Evolutionary conservation across 35 echinoderm and acorn worm species (phyloP).

Genomic region (Chiridota heheva): DNA sequence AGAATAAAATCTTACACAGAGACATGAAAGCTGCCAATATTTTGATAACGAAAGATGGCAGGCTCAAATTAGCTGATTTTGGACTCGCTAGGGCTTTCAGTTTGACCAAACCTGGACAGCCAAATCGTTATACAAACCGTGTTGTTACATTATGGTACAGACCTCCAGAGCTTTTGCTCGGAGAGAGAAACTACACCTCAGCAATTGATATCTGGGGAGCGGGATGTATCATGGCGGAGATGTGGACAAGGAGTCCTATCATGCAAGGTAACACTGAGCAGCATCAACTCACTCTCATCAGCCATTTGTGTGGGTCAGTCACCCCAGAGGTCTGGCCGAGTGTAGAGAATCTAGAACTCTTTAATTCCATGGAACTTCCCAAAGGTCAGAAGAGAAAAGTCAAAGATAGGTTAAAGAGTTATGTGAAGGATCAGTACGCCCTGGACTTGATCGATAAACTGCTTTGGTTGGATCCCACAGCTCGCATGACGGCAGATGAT

Average conservation of each 20-base stretch:
- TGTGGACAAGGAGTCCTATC: constrained; percentile 98
- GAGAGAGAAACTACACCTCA: constrained; percentile 88
- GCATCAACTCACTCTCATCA: constrained; percentile 90
- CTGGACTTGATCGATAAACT: constrained; percentile 94
- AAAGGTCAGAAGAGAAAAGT: constrained; percentile 91
- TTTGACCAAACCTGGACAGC: constrained; percentile 63
- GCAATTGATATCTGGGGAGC: constrained; percentile 96
- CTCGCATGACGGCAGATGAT: constrained; percentile 59
- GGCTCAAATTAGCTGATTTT: constrained; percentile 84
- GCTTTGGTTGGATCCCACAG: constrained; percentile 66
- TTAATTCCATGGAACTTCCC: constrained; percentile 74
- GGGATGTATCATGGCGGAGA: constrained; percentile 95
- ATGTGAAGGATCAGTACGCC: constrained; percentile 92
- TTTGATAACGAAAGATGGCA: constrained; percentile 85
- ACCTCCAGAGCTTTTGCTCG: constrained; percentile 93
- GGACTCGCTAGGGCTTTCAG: constrained; percentile 94
- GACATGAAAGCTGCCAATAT: constrained; percentile 99
- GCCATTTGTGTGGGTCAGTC: constrained; percentile 86
- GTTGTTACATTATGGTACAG: constrained; percentile 97
- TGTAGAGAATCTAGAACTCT: constrained; percentile 85
- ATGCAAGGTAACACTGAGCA: constrained; percentile 99
- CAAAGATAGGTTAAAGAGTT: constrained; percentile 80
- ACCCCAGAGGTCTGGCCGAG: constrained; percentile 70
- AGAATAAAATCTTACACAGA: constrained; percentile 83
- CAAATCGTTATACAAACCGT: constrained; percentile 79